Percentiles rank a stretch among this genome's conserved stretches.
Evolutionary conservation across 2,113 vertebrate genomes (phyloP).

Genomic region (Sinocyclocheilus grahami): DNA sequence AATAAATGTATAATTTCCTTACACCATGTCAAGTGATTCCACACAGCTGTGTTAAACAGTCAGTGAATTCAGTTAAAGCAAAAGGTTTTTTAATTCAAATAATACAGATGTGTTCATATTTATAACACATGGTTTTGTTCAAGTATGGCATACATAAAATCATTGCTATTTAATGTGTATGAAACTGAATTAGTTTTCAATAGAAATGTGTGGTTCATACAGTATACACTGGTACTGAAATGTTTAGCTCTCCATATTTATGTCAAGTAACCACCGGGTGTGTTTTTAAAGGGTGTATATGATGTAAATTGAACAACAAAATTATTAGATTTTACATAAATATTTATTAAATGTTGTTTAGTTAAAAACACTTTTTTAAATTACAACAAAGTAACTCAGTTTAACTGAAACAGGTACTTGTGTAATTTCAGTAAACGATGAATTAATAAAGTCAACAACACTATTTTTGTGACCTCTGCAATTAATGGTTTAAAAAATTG

Average conservation of each 20-base stretch:
- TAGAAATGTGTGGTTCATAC: neutral
- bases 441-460: neutral
- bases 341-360: neutral
- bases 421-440: neutral
- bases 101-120: neutral
- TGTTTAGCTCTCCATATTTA: neutral
- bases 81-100: neutral
- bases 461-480: neutral
- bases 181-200: neutral
- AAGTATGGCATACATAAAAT: neutral
- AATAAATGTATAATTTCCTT: neutral
- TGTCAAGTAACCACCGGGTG: neutral
- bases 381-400: neutral
- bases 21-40: neutral
- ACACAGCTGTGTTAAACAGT: neutral
- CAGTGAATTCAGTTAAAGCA: neutral
- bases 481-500: neutral
- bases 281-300: neutral
- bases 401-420: neutral
- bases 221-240: neutral
- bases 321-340: neutral
- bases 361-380: neutral
- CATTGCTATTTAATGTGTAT: neutral
- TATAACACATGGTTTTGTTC: neutral
- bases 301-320: neutral